These are phyloP conservation scores for Leptopterna dolabrata DNA, from an alignment of 2,888 invertebrate species.

Conservation along the genomic window DNA sequence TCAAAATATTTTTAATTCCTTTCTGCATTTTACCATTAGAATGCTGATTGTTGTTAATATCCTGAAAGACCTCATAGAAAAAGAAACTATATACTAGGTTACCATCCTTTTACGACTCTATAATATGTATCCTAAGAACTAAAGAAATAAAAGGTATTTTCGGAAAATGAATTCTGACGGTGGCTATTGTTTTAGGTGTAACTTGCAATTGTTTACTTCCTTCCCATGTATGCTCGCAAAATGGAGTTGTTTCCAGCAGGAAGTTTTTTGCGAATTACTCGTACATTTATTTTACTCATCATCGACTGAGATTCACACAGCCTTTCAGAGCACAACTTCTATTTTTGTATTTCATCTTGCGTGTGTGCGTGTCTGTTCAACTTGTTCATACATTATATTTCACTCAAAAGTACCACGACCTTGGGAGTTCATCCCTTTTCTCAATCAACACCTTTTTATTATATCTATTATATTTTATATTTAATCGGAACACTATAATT, in stretches of 20 bases:
- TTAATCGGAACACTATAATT: neutral
- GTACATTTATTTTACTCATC: neutral
- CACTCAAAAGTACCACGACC: neutral
- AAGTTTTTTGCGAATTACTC: neutral
- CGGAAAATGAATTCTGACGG: neutral
- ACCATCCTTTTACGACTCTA: neutral
- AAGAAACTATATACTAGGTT: neutral
- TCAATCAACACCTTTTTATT: neutral
- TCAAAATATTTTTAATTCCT: conserved; percentile 58
- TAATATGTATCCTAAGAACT: neutral
- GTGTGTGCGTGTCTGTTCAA: conserved; percentile 6
- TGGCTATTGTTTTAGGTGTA: neutral
- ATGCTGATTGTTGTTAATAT: conserved; percentile 49
- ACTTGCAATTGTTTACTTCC: conserved; percentile 7
- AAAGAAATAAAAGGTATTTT: neutral
- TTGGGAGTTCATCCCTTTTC: neutral
- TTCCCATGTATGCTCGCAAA: neutral
- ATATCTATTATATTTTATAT: neutral
- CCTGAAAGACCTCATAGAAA: conserved; percentile 10
- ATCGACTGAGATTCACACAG: neutral
- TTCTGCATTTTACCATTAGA: conserved; percentile 44
- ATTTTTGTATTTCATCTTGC: neutral
- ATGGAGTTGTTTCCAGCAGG: neutral
- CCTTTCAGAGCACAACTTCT: neutral
- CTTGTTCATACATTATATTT: neutral